Evolutionary conservation across 2,888 invertebrate species (phyloP), one percentile per base, ranked within the genome.

Genomic region (Drosophila setosimentum): DNA sequence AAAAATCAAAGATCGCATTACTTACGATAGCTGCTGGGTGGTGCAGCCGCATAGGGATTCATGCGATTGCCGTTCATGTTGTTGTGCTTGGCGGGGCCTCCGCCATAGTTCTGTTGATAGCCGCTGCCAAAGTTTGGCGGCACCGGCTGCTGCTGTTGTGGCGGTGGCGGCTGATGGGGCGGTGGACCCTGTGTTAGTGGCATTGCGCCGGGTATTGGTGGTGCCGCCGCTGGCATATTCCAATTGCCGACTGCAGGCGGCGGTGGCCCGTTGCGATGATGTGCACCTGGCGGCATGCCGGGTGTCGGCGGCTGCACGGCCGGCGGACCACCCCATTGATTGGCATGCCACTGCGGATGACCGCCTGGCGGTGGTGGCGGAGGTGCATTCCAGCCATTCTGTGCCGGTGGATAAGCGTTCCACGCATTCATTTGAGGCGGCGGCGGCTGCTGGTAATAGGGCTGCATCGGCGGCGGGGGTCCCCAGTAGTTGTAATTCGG

Each of bases 101-200:
- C 98, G 1, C 96, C 95, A 91, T 96, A 97, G 68, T 95, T 95
- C 91, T 97, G 97, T 83, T 97, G 97, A 92, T 97, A 97, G 51
- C 96, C 96, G 69, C 66, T 95, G 94, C 60, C 97, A 63, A 92
- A 92, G 62, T 89, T 92, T 2, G 87, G 83, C 4, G 86, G 88
- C 3, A 75, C 70, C 11, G 67, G 77, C 48, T 79, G 82, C 53
- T 75, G 80, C 27, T 68, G 75, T 29, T 67, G 76, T 29, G 79
- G 68, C 3, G 76, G 83, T 51, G 78, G 78, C 16, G 62, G 75
- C 27, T 80, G 78, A 60, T 81, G 76, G 6, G 82, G 63, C 7
- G 89, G 89, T 6, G 85, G 90, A 6, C 83, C 78, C 33, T 83
- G 83, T 10, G 73, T 30, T 2, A 79, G 58, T 5, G 82, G 83